phyloP scores from a whole-genome alignment of 2,113 vertebrate genomes.

The Apteryx owenii region DNA sequence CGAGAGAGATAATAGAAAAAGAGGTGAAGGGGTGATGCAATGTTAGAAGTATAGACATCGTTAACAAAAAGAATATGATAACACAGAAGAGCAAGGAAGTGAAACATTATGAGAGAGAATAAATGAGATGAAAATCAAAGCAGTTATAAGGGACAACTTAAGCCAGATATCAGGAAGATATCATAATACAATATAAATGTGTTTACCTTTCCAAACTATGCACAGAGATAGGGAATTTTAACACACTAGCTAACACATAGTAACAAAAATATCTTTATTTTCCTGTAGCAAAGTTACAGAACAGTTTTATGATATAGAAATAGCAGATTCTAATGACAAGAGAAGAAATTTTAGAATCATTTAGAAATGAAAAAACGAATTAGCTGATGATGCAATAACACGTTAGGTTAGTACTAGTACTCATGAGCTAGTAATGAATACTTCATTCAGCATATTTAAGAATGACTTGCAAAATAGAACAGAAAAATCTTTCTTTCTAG shows the following conservation, averaged over 20 bases:
- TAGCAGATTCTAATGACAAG: not conserved
- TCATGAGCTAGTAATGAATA: not conserved
- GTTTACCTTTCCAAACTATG: not conserved
- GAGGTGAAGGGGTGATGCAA: not conserved
- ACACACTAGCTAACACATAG: not conserved
- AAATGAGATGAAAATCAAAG: not conserved
- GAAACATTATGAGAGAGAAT: not conserved
- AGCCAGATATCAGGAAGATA: not conserved
- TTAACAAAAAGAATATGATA: not conserved
- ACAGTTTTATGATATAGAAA: not conserved
- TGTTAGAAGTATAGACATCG: not conserved
- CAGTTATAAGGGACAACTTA: not conserved
- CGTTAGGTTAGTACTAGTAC: not conserved
- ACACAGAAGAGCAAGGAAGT: not conserved
- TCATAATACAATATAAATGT: not conserved
- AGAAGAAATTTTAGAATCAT: not conserved
- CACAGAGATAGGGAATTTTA: not conserved
- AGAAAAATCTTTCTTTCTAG: not conserved
- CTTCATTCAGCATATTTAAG: not conserved
- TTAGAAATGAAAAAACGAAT: not conserved
- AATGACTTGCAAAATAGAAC: not conserved
- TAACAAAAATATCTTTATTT: not conserved
- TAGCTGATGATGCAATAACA: not conserved
- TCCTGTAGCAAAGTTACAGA: not conserved
- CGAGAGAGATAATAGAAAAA: not conserved